phyloP scores from a whole-genome alignment of 2,113 vertebrate species.

The Sigmodon hispidus region DNA sequence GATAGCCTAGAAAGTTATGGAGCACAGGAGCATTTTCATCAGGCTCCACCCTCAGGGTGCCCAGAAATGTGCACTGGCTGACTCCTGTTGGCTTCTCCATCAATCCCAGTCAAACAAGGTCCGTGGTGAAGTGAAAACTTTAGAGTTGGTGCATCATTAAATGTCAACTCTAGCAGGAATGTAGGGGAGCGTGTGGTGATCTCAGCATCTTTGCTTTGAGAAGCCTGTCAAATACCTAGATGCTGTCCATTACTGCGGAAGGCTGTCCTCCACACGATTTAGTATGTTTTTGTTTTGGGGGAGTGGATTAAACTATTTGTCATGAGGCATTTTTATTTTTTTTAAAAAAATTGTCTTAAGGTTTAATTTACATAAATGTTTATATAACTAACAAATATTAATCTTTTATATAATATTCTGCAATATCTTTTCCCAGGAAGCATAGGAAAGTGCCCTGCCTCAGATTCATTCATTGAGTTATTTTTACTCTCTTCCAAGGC shows the following conservation, averaged over 20 bases:
- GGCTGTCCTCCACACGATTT: rapidly evolving
- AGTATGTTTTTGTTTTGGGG: no score
- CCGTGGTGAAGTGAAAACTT: neutral
- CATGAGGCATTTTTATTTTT: no score
- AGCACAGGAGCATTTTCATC: rapidly evolving
- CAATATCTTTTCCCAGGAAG: neutral
- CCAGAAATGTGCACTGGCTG: rapidly evolving
- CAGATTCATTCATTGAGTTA: neutral
- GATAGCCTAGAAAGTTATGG: neutral
- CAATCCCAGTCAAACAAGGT: no score
- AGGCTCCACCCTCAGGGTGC: no score
- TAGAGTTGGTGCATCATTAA: no score
- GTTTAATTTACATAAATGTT: no score
- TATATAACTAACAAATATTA: no score
- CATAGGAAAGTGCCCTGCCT: neutral
- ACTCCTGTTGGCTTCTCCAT: rapidly evolving
- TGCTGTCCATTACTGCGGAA: neutral
- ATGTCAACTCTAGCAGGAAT: neutral
- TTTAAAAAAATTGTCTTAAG: no score
- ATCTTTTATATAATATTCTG: no score
- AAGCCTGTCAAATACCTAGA: neutral
- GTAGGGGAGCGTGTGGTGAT: neutral
- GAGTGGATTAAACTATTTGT: no score
- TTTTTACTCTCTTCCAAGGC: neutral
- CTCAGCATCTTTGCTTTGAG: neutral